Conservation (phyloP, 1,140 invertebrate genomes). For the Amphibalanus amphitrite region DNA sequence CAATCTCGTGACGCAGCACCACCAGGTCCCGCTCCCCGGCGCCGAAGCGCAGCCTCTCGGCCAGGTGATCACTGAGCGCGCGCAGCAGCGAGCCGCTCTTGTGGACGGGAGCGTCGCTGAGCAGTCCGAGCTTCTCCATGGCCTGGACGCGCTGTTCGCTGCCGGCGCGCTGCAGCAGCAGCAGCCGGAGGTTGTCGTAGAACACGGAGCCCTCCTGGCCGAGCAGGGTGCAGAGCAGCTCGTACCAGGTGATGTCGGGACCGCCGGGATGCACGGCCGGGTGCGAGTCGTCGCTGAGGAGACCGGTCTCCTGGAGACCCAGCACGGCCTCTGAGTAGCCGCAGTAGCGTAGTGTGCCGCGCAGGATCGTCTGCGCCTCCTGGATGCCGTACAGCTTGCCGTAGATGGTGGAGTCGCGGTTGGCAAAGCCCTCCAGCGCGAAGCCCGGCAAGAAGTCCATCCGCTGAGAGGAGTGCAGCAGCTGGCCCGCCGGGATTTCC, state of each 20-base stretch:
- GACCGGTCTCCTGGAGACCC: conserved; percentile 64
- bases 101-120: conserved; percentile 58
- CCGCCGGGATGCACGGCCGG: conserved; percentile 80
- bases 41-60: conserved; percentile 65
- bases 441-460: conserved; percentile 91
- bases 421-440: conserved; percentile 87
- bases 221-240: conserved; percentile 68
- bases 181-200: conserved; percentile 75
- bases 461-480: conserved; percentile 56
- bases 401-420: conserved; percentile 87
- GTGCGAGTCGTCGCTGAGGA: conserved; percentile 71
- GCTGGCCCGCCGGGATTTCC: conserved; percentile 65
- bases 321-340: conserved; percentile 78
- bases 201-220: conserved; percentile 77
- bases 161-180: conserved; percentile 54
- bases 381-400: conserved; percentile 67
- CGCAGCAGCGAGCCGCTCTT: conserved; percentile 79
- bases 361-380: conserved; percentile 58
- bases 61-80: conserved; percentile 45
- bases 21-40: conserved; percentile 78
- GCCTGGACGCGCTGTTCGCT: conserved; percentile 43
- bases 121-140: conserved; percentile 67
- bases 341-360: conserved; percentile 64
- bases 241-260: conserved; percentile 90
- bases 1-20: conserved; percentile 81